Conservation (phyloP, 1,140 invertebrate species). For the Drosophila teissieri region DNA sequence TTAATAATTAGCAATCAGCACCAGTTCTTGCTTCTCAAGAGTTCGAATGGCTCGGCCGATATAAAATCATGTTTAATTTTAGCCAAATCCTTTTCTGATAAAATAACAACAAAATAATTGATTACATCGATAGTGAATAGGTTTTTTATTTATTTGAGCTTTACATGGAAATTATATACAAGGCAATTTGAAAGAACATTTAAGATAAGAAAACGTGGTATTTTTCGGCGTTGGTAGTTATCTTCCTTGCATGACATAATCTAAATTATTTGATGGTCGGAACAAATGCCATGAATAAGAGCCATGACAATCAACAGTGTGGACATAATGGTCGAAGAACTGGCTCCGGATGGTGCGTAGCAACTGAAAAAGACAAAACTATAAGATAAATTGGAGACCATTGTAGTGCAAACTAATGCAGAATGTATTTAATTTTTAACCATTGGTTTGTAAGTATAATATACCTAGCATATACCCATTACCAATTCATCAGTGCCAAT, state of each 20-base stretch:
- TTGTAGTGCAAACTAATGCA: background rate
- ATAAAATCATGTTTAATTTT: background rate
- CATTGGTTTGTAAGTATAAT: too few species aligned
- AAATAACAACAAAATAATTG: too few species aligned
- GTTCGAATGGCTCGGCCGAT: too few species aligned
- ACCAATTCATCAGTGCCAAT: too few species aligned
- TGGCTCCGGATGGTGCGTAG: slow-evolving; percentile 42
- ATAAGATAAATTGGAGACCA: background rate
- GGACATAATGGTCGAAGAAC: slow-evolving; percentile 37
- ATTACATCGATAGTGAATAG: background rate
- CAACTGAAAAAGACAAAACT: slow-evolving; percentile 50
- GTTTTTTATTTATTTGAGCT: slow-evolving; percentile 3
- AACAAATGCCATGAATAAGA: background rate
- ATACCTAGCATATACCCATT: too few species aligned
- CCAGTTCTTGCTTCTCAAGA: background rate
- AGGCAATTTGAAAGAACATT: background rate
- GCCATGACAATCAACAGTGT: slow-evolving; percentile 42
- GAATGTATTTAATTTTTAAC: background rate
- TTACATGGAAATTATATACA: background rate
- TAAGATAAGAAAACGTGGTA: background rate
- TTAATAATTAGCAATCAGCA: background rate
- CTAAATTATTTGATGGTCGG: background rate
- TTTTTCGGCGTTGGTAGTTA: too few species aligned
- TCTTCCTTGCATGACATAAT: too few species aligned
- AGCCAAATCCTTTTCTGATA: background rate